Base-by-base conservation (phyloP, 2,113 vertebrate species). In the Paraplagusia blochii region DNA sequence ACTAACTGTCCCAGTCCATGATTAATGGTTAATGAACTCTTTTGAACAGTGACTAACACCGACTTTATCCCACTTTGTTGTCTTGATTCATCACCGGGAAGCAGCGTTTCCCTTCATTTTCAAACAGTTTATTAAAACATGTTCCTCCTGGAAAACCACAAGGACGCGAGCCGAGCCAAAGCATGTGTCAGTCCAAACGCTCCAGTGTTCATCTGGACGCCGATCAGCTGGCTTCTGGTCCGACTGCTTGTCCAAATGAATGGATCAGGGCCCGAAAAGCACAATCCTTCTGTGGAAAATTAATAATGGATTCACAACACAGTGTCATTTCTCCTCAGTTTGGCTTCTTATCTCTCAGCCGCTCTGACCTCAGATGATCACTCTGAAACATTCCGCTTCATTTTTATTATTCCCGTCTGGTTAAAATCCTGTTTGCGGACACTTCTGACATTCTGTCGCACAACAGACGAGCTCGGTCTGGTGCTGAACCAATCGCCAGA, bases 191-290 rank as follows among this genome's bases (percentile, higher is more conserved):
- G 42, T 58, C 42, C 58, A 62, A 71, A 49, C 49, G 43, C 15
- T 43, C 40, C 51, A 58, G 17, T 16, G 64, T 61, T 58, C 69
- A 76, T 70, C 72, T 71, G 63, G 63, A 35, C 35, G 46, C 44
- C 4, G 8, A 44, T 62, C 53, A 48, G n/a, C 51, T 59, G 45
- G 48, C 60, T 44, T 1, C 2, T 6, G n/a, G n/a, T 39, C 12
- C 15, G 13, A 17, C n/a, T 46, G 14, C n/a, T 42, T 49, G 15
- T 44, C 35, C 16, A 66, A 48, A 63, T 19, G 18, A 34, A 17
- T 16, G 33, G 12, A 54, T 38, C 16, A 43, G 40, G 18, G n/a
- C n/a, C 40, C 12, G 7, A 38, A 11, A 62, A 42, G 36, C 15
- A 12, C 7, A 47, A 10, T 47, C 2, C 42, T 15, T 14, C 8